A percentile compares a stretch with the other conserved stretches of the same genome.
These are phyloP conservation scores for Shinisaurus crocodilurus DNA, from an alignment of 2,113 vertebrate species.

Conservation along the genomic window DNA sequence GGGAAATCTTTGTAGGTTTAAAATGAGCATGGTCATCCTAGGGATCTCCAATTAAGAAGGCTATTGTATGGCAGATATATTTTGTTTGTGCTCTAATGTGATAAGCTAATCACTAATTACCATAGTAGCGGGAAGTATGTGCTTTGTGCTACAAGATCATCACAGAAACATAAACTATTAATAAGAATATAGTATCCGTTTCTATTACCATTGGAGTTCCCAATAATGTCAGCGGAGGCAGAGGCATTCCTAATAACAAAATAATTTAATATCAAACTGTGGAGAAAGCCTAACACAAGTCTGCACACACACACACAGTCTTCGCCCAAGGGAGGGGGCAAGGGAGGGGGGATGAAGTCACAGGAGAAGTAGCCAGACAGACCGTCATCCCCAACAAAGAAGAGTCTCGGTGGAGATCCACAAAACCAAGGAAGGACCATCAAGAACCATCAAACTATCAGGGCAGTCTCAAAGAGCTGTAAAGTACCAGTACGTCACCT, in stretches of 20 bases:
- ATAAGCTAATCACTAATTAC: slow-evolving; percentile 79
- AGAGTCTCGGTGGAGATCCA: too few relatives aligned
- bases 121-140: slow-evolving; percentile 68
- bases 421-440: too few relatives aligned
- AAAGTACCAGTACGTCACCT: too few relatives aligned
- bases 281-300: too few relatives aligned
- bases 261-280: neutral
- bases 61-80: slow-evolving; percentile 75
- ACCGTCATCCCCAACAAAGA: too few relatives aligned
- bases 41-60: slow-evolving; percentile 71
- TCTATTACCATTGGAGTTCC: slow-evolving; percentile 17
- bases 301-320: too few relatives aligned
- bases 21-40: slow-evolving; percentile 72
- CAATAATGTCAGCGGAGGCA: neutral
- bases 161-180: slow-evolving; percentile 61
- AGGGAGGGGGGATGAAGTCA: too few relatives aligned
- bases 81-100: slow-evolving; percentile 71
- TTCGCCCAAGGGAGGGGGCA: too few relatives aligned
- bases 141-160: slow-evolving; percentile 71
- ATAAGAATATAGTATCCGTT: slow-evolving; percentile 26
- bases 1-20: slow-evolving; percentile 69
- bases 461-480: too few relatives aligned
- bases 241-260: neutral
- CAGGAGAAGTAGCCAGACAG: too few relatives aligned
- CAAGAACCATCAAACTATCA: too few relatives aligned